A percentile compares a stretch with the other conserved stretches of the same genome.
Conservation (phyloP, 2,888 invertebrate species). For the Andricus quercusramuli region DNA sequence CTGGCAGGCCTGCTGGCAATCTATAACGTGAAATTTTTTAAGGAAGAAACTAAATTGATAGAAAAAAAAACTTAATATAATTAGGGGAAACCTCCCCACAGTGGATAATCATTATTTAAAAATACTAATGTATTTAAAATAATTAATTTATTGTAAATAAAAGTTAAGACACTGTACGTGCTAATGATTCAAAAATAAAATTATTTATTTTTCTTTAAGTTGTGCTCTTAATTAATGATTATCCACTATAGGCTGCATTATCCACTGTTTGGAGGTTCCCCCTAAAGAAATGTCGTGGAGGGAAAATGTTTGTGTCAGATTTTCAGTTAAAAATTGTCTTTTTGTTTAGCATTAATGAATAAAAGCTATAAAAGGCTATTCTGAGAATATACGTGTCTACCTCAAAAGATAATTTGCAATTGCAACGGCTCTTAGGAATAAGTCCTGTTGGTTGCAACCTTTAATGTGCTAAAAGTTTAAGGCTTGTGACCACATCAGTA, state of each 20-base stretch:
- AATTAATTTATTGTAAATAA: too few relatives aligned
- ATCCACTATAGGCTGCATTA: too few relatives aligned
- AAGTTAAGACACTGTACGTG: too few relatives aligned
- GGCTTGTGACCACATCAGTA: constrained; percentile 65
- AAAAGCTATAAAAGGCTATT: constrained; percentile 74
- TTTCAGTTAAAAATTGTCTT: constrained; percentile 61
- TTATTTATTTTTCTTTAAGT: too few relatives aligned
- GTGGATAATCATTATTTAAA: too few relatives aligned
- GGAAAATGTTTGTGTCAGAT: constrained; percentile 55
- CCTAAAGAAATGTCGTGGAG: constrained; percentile 47
- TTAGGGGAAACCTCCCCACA: neutral
- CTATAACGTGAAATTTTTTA: constrained; percentile 3
- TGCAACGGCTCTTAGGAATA: constrained; percentile 60
- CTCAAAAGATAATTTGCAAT: constrained; percentile 76
- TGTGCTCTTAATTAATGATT: too few relatives aligned
- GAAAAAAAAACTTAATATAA: constrained; percentile 3
- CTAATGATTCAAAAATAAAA: too few relatives aligned
- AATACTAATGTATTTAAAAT: too few relatives aligned
- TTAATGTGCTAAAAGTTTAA: constrained; percentile 70
- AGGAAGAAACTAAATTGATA: constrained; percentile 13
- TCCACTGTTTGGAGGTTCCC: too few relatives aligned
- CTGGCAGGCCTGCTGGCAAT: neutral
- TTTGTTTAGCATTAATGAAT: constrained; percentile 74
- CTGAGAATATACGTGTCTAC: constrained; percentile 78
- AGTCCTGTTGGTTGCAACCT: constrained; percentile 69